These are phyloP conservation scores for Calosoma granatense DNA, from an alignment of 1,140 invertebrate species.

Conservation along the genomic window DNA sequence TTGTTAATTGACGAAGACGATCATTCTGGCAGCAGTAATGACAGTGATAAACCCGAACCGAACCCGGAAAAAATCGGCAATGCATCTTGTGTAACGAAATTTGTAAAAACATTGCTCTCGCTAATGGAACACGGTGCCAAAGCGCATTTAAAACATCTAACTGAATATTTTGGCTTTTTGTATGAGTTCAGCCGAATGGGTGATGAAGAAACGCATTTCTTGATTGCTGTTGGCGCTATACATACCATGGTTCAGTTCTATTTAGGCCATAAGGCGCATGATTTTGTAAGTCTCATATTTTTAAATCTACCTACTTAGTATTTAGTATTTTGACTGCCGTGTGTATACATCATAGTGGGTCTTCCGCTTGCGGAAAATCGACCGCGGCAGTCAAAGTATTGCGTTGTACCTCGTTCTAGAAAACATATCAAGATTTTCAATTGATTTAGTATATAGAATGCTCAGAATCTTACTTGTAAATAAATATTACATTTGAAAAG, in stretches of 20 bases:
- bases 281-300: constrained; percentile 50
- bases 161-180: constrained; percentile 84
- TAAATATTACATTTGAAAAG: too few relatives aligned
- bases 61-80: constrained; percentile 57
- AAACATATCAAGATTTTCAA: too few relatives aligned
- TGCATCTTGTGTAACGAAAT: constrained; percentile 82
- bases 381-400: too few relatives aligned
- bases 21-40: constrained; percentile 15
- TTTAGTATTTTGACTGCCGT: too few relatives aligned
- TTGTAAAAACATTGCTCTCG: constrained; percentile 79
- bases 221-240: constrained; percentile 77
- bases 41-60: constrained; percentile 50
- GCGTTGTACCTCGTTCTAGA: too few relatives aligned
- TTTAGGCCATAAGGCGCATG: constrained; percentile 65
- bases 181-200: constrained; percentile 93
- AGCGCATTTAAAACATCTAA: constrained; percentile 74
- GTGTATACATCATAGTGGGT: too few relatives aligned
- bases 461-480: too few relatives aligned
- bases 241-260: constrained; percentile 87
- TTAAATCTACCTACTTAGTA: too few relatives aligned
- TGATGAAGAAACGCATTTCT: constrained; percentile 80
- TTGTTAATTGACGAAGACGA: constrained; percentile 56
- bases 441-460: too few relatives aligned
- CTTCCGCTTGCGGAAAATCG: too few relatives aligned
- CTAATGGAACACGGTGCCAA: constrained; percentile 84